Percentiles rank a stretch among this genome's conserved stretches.
These are phyloP conservation scores for Drosophila quadrilineata DNA, from an alignment of 1,140 invertebrate genomes.

Conservation along the genomic window DNA sequence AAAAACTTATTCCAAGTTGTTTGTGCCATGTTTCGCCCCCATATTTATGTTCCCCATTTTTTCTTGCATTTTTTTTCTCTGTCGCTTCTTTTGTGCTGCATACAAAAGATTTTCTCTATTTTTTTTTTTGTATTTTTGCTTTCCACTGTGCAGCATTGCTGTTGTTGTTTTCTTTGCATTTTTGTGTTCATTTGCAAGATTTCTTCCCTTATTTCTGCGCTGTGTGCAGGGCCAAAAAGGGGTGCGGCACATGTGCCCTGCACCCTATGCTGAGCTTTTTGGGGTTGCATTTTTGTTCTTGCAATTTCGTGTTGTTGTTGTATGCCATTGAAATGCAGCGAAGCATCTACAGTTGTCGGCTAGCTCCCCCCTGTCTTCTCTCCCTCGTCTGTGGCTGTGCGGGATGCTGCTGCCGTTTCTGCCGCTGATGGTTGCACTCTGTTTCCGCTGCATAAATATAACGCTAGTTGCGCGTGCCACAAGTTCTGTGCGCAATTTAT, in stretches of 20 bases:
- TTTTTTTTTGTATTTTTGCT: conserved; percentile 67
- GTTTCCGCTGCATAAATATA: conserved; percentile 65
- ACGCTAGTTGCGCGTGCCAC: conserved; percentile 65
- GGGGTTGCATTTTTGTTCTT: conserved; percentile 58
- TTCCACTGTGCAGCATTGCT: conserved; percentile 36
- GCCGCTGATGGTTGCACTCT: too few species aligned
- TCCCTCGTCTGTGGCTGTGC: too few species aligned
- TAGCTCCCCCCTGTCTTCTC: too few species aligned
- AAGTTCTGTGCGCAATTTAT: conserved; percentile 72
- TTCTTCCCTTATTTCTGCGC: conserved; percentile 69
- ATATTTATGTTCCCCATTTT: conserved; percentile 10
- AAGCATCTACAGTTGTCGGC: conserved; percentile 52
- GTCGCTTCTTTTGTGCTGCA: conserved; percentile 67
- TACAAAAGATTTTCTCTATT: conserved; percentile 65
- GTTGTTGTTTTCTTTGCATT: conserved; percentile 35
- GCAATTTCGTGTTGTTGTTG: too few species aligned
- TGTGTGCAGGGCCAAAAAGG: conserved; percentile 27
- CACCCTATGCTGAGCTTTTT: conserved; percentile 23
- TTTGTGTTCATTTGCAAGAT: conserved; percentile 76
- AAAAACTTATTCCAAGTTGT: conserved; percentile 57
- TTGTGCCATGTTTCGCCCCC: conserved; percentile 41
- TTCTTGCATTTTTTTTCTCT: conserved; percentile 22
- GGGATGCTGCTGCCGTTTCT: too few species aligned
- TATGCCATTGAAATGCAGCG: conserved; percentile 74
- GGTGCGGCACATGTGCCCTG: conserved; percentile 1